phyloP scores from a whole-genome alignment of 2,113 vertebrate species.

The Centropristis striata region DNA sequence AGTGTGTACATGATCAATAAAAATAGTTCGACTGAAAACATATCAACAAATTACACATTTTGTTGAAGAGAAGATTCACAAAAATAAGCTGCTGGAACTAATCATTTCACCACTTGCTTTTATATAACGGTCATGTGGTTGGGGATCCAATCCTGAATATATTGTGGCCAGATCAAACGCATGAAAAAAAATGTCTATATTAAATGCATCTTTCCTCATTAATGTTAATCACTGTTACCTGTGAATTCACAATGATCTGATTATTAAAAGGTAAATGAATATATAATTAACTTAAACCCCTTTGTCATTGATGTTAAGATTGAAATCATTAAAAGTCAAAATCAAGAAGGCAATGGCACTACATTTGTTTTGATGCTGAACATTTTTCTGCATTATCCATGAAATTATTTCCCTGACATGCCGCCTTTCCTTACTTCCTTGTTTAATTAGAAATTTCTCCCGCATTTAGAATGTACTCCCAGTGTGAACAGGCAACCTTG shows the following conservation, averaged over 20 bases:
- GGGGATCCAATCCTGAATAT: neutral
- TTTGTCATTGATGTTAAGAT: neutral
- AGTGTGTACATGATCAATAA: slow-evolving; percentile 5
- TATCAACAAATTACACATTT: slow-evolving; percentile 16
- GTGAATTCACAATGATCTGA: neutral
- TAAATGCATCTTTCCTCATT: neutral
- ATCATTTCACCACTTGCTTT: slow-evolving; percentile 3
- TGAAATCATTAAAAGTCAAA: neutral
- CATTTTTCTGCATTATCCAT: slow-evolving; percentile 8
- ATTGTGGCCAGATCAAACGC: neutral
- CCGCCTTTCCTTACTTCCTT: slow-evolving; percentile 21
- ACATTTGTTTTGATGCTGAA: slow-evolving; percentile 8
- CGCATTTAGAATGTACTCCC: slow-evolving; percentile 53
- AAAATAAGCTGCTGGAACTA: neutral
- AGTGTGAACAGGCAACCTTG: slow-evolving; percentile 58
- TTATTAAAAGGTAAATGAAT: neutral
- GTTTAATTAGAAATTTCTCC: slow-evolving; percentile 49
- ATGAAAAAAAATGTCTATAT: too few species aligned
- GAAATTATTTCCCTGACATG: slow-evolving; percentile 24
- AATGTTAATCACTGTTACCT: neutral
- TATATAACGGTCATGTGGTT: neutral
- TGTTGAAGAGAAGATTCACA: neutral
- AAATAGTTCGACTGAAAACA: neutral
- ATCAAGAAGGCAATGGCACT: neutral
- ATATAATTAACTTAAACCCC: neutral